Evolutionary conservation across 92 coral and sea anemone species (phyloP).

Genomic region (Palythoa heliodiscus): DNA sequence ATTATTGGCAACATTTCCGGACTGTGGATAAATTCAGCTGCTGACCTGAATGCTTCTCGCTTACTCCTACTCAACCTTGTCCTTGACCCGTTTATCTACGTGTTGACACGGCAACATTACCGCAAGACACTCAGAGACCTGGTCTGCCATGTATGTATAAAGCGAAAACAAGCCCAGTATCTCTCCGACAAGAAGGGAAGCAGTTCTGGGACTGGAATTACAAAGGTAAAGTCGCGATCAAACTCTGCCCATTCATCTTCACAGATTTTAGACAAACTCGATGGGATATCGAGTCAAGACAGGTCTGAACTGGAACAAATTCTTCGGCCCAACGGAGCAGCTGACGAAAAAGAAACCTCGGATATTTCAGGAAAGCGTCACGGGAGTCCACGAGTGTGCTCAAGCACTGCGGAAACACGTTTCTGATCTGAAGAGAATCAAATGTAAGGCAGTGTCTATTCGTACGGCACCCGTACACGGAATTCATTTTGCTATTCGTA

Average conservation of each 20-base stretch:
- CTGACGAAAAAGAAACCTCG: neutral
- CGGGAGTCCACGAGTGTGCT: neutral
- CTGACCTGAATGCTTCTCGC: conserved; percentile 36
- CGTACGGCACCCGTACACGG: too few relatives aligned
- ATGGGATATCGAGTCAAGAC: conserved; percentile 10
- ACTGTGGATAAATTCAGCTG: conserved; percentile 33
- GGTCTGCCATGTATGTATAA: conserved; percentile 22
- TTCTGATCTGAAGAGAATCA: neutral
- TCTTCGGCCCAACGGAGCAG: neutral
- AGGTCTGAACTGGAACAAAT: neutral
- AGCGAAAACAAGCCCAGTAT: neutral
- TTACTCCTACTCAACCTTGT: conserved; percentile 41
- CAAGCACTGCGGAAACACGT: neutral
- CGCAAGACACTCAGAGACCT: conserved; percentile 31
- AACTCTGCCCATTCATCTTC: conserved; percentile 18
- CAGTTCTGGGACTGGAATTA: conserved; percentile 23
- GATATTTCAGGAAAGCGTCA: neutral
- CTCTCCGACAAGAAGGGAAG: conserved; percentile 29
- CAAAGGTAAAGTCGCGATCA: conserved; percentile 25
- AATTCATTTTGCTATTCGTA: too few relatives aligned
- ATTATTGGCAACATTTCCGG: conserved; percentile 38
- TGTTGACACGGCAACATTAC: conserved; percentile 41
- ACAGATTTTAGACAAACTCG: conserved; percentile 30
- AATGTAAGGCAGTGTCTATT: too few relatives aligned
- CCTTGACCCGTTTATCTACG: conserved; percentile 42